Evolutionary conservation across 2,113 vertebrate genomes (phyloP).

Genomic region (Eidolon helvum): DNA sequence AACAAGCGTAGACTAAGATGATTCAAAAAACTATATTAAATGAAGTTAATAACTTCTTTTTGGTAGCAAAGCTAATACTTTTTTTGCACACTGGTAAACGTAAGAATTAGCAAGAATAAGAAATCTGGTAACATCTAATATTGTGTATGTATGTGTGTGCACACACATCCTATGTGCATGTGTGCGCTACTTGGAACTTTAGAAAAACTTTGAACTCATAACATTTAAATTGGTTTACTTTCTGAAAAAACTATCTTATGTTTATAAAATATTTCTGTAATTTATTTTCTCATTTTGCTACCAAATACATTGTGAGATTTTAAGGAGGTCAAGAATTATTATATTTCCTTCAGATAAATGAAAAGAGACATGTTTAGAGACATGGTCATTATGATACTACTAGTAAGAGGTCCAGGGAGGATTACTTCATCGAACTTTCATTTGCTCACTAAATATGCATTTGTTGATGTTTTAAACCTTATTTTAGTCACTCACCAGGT

Average conservation of each 20-base stretch:
- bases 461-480: too few relatives aligned
- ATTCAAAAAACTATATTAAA: neutral
- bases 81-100: neutral
- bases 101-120: neutral
- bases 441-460: too few relatives aligned
- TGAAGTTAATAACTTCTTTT: neutral
- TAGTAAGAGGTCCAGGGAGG: too few relatives aligned
- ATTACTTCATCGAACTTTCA: too few relatives aligned
- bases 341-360: neutral
- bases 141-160: neutral
- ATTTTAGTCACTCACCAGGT: too few relatives aligned
- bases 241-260: neutral
- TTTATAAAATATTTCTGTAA: neutral
- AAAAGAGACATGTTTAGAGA: neutral
- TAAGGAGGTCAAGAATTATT: neutral
- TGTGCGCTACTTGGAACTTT: neutral
- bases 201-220: neutral
- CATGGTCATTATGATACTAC: too few relatives aligned
- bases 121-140: neutral
- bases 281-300: neutral
- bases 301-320: neutral
- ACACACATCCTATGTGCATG: neutral
- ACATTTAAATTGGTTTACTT: neutral
- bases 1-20: neutral
- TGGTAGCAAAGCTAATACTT: neutral